Conservation (phyloP, 2,888 invertebrate species). For the Chrysodeixis includens region DNA sequence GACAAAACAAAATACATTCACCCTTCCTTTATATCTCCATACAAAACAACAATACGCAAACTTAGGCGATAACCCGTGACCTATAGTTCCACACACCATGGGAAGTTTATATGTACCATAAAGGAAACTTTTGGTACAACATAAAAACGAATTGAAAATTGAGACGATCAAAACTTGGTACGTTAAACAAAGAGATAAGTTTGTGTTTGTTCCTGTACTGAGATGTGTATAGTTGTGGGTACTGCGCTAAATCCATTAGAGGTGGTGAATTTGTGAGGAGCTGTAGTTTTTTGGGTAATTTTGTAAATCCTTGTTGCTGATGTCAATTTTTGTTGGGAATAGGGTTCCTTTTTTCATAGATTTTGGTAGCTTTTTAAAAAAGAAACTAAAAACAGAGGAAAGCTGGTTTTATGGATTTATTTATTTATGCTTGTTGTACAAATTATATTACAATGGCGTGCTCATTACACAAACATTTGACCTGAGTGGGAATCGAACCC, state of each 20-base stretch:
- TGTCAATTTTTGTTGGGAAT: too few species aligned
- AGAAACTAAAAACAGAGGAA: too few species aligned
- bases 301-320: too few species aligned
- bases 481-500: too few species aligned
- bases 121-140: conserved; percentile 26
- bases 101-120: conserved; percentile 26
- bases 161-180: conserved; percentile 57
- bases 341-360: too few species aligned
- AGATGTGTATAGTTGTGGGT: conserved; percentile 4
- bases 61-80: conserved; percentile 15
- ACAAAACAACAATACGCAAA: conserved; percentile 14
- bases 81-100: conserved; percentile 12
- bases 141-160: conserved; percentile 64
- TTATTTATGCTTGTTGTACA: too few species aligned
- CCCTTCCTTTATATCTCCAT: neutral
- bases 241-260: neutral
- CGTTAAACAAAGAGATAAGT: conserved; percentile 54
- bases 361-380: too few species aligned
- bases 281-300: neutral
- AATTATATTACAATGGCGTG: too few species aligned
- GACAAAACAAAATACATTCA: neutral
- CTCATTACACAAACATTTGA: too few species aligned
- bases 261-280: neutral
- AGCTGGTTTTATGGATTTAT: too few species aligned
- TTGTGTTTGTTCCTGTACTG: conserved; percentile 40